Percentiles rank a stretch among this genome's conserved stretches.
Evolutionary conservation across 2,797 vertebrate genomes (phyloP).

Genomic region (Microcaecilia unicolor): DNA sequence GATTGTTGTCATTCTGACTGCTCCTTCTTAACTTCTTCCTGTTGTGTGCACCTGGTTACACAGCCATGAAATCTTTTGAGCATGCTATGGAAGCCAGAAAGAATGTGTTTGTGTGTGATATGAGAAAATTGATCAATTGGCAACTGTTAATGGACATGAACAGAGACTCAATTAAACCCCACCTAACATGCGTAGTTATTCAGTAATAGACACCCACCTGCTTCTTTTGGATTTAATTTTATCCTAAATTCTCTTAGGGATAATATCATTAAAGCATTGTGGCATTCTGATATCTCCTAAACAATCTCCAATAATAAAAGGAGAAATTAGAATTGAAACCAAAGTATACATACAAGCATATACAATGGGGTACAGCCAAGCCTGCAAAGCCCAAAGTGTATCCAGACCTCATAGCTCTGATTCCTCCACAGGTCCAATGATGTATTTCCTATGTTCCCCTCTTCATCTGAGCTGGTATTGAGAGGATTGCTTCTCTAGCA

Average conservation of each 20-base stretch:
- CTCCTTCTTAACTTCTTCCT: constrained; percentile 25
- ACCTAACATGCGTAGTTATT: neutral
- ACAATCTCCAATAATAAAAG: neutral
- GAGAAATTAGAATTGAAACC: neutral
- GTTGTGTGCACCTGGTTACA: constrained; percentile 22
- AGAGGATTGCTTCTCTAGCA: too few relatives aligned
- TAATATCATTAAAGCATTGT: too few relatives aligned
- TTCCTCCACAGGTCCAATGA: too few relatives aligned
- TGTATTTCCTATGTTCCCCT: too few relatives aligned
- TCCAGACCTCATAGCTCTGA: too few relatives aligned
- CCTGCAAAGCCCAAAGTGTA: too few relatives aligned
- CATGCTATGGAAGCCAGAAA: neutral
- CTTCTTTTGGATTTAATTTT: too few relatives aligned
- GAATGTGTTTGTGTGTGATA: neutral
- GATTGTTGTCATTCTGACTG: constrained; percentile 28
- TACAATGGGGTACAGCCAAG: too few relatives aligned
- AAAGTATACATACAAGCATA: neutral
- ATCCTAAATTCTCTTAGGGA: too few relatives aligned
- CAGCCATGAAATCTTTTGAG: constrained; percentile 4
- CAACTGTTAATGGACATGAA: neutral
- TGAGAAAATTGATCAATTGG: constrained; percentile 5
- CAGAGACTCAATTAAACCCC: neutral
- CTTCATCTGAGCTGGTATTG: too few relatives aligned
- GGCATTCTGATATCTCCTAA: too few relatives aligned
- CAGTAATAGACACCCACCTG: neutral